phyloP scores from a whole-genome alignment of 35 echinoderm and acorn worm species.

The Heliocidaris tuberculata region DNA sequence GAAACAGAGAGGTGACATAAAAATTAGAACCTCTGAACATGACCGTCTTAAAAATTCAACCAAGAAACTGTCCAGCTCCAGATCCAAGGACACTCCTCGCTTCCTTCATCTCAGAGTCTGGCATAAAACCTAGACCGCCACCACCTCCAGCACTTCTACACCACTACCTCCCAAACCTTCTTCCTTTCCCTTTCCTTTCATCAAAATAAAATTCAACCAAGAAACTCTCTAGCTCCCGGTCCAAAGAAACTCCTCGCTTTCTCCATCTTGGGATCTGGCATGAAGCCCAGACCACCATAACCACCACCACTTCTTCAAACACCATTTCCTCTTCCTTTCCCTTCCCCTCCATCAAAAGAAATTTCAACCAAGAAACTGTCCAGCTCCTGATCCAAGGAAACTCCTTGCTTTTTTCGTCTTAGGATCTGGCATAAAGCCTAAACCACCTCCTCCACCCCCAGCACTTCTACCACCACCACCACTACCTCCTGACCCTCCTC shows the following conservation, averaged over 20 bases:
- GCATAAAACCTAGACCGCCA: background rate
- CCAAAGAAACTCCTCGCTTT: conserved; percentile 52
- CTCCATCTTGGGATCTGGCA: conserved; percentile 70
- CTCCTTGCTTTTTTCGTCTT: background rate
- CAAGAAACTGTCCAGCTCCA: background rate
- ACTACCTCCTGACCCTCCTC: background rate
- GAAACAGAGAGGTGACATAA: background rate
- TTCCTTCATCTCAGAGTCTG: background rate
- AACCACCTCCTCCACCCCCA: background rate
- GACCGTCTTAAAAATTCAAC: background rate
- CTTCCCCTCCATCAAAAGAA: background rate
- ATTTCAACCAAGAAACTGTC: background rate
- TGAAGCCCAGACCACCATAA: conserved; percentile 50
- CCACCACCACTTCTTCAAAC: background rate
- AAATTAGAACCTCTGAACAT: background rate
- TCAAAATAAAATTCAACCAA: background rate
- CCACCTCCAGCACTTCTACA: background rate
- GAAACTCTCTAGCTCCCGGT: conserved; percentile 34
- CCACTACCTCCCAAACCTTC: background rate
- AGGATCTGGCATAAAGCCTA: background rate
- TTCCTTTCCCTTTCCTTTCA: background rate
- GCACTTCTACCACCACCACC: background rate
- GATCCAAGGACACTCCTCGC: background rate
- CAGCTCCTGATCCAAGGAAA: background rate
- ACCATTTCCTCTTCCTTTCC: background rate